Evolutionary conservation across 2,888 invertebrate species (phyloP).

Genomic region (Hedychridium roseum): DNA sequence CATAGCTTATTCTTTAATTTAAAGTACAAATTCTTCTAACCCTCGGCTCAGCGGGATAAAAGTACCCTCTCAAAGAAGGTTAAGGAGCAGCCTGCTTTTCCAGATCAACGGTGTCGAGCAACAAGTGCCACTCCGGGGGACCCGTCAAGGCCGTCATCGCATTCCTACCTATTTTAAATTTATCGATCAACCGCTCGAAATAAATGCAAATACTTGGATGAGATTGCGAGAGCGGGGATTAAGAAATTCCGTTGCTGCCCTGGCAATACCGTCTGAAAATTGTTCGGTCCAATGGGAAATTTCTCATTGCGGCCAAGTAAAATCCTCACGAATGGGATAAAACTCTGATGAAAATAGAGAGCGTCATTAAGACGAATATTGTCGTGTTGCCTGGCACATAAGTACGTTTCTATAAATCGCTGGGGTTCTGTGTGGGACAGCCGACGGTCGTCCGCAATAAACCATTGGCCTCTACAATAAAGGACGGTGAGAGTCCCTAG

Average conservation of each 20-base stretch:
- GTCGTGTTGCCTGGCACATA: conserved; percentile 12
- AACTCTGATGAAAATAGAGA: too few relatives aligned
- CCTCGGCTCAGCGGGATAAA: conserved; percentile 30
- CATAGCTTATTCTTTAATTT: too few relatives aligned
- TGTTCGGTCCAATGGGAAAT: too few relatives aligned
- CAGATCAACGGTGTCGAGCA: conserved; percentile 49
- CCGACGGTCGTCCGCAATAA: conserved; percentile 41
- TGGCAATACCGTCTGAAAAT: too few relatives aligned
- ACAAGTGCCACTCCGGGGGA: conserved; percentile 59
- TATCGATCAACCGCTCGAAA: conserved; percentile 36
- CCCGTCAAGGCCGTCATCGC: conserved; percentile 29
- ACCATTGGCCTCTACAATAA: conserved; percentile 48
- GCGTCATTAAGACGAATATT: conserved; percentile 29
- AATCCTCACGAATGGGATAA: too few relatives aligned
- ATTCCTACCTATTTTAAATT: conserved; percentile 16
- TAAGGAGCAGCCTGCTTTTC: too few relatives aligned
- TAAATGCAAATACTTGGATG: too few relatives aligned
- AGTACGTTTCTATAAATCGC: conserved; percentile 32
- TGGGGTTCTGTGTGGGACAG: conserved; percentile 20
- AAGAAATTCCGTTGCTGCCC: too few relatives aligned
- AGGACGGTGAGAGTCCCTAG: conserved; percentile 32
- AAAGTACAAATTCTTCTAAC: conserved; percentile 54
- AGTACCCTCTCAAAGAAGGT: conserved; percentile 31
- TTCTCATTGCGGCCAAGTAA: too few relatives aligned
- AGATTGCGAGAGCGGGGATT: too few relatives aligned